These are phyloP conservation scores for Plebejus melissa DNA, from an alignment of 2,888 invertebrate genomes.

Conservation along the genomic window DNA sequence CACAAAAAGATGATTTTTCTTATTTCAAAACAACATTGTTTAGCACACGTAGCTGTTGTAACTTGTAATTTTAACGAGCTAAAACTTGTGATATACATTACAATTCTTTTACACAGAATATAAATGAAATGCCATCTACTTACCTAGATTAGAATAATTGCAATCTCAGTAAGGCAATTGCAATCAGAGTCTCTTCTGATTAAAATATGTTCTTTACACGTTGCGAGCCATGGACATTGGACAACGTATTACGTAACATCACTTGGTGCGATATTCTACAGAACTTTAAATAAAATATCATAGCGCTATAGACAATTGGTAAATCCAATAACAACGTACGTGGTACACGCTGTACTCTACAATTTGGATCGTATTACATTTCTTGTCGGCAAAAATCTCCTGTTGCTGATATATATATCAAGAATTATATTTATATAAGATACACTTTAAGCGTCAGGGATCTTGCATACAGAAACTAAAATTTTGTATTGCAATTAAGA, in stretches of 20 bases:
- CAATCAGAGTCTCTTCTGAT: no score
- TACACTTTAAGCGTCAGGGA: no score
- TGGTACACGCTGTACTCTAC: background rate
- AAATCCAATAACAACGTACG: conserved; percentile 10
- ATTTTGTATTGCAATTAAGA: no score
- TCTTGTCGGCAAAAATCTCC: background rate
- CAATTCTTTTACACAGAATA: background rate
- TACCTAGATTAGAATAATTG: no score
- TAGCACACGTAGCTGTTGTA: background rate
- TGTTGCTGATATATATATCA: background rate
- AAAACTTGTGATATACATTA: background rate
- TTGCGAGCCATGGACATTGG: background rate
- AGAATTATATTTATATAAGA: background rate
- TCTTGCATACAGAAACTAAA: no score
- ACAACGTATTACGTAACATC: background rate
- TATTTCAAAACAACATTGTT: no score
- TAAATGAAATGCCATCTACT: background rate
- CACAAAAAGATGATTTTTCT: no score
- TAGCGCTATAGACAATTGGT: background rate
- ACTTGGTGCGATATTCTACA: background rate
- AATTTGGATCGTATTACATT: background rate
- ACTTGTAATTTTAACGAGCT: background rate
- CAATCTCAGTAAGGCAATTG: no score
- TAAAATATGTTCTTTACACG: no score
- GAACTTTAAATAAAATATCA: background rate